phyloP scores from a whole-genome alignment of 2,113 vertebrate species.

The Sceloporus undulatus region DNA sequence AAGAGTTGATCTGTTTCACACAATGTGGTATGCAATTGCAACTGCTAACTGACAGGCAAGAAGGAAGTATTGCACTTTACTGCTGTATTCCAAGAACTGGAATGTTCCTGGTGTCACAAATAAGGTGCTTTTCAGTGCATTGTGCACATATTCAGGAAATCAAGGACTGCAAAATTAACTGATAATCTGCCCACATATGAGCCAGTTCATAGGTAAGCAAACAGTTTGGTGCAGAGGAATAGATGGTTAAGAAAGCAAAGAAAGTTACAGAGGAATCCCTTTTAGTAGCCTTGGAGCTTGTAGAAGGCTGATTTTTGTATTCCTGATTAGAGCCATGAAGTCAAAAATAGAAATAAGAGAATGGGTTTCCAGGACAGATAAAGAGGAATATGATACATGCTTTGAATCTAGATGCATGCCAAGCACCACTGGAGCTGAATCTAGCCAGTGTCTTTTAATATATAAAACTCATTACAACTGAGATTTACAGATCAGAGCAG shows the following conservation, averaged over 20 bases:
- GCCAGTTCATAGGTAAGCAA: background rate
- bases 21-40: background rate
- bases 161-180: background rate
- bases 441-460: background rate
- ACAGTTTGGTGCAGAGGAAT: too few species aligned
- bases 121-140: background rate
- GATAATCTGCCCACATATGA: too few species aligned
- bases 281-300: background rate
- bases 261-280: background rate
- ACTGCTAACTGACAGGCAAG: background rate
- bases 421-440: too few species aligned
- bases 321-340: background rate
- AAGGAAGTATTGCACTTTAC: too few species aligned
- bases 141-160: background rate
- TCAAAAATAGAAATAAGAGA: background rate
- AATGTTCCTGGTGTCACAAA: background rate
- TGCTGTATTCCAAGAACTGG: background rate
- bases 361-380: background rate
- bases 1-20: background rate
- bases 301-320: background rate
- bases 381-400: background rate
- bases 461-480: background rate
- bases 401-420: background rate
- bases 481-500: background rate
- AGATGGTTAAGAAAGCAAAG: background rate